Evolutionary conservation across 2,797 vertebrate genomes (phyloP).

Genomic region (Chrysocyon brachyurus): DNA sequence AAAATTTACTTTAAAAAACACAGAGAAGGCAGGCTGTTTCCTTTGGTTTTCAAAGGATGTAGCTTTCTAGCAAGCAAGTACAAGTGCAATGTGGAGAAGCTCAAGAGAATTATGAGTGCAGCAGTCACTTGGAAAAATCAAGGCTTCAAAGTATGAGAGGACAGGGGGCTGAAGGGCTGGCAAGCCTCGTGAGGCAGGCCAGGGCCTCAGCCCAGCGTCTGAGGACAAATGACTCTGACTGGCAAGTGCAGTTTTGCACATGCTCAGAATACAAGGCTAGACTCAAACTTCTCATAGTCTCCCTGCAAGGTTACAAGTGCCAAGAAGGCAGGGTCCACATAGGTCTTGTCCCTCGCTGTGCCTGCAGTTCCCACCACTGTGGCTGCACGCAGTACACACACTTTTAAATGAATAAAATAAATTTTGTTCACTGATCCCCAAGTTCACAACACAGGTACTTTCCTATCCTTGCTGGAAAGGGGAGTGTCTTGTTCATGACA

Average conservation of each 20-base stretch:
- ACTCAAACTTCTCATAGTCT: not conserved
- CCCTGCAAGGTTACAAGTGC: too few species aligned
- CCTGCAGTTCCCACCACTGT: not conserved
- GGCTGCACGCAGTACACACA: not conserved
- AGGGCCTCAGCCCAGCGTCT: not conserved
- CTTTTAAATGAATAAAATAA: not conserved
- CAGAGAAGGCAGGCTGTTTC: not conserved
- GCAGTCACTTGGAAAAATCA: not conserved
- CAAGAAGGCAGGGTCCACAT: not conserved
- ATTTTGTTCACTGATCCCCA: not conserved
- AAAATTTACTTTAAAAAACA: not conserved
- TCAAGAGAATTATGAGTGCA: not conserved
- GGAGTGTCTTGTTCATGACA: not conserved
- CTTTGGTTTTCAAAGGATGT: not conserved
- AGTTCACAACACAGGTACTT: not conserved
- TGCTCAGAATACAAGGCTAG: not conserved
- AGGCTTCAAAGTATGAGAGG: not conserved
- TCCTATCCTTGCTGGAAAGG: not conserved
- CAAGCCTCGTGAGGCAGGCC: not conserved
- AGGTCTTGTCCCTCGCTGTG: not conserved
- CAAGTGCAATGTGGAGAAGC: fast-evolving
- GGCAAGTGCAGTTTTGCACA: fast-evolving
- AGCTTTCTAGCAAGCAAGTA: not conserved
- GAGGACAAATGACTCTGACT: not conserved
- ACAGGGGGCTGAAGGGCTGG: not conserved